phyloP scores from a whole-genome alignment of 2,797 vertebrate genomes.

The Sebastiscus tertius region DNA sequence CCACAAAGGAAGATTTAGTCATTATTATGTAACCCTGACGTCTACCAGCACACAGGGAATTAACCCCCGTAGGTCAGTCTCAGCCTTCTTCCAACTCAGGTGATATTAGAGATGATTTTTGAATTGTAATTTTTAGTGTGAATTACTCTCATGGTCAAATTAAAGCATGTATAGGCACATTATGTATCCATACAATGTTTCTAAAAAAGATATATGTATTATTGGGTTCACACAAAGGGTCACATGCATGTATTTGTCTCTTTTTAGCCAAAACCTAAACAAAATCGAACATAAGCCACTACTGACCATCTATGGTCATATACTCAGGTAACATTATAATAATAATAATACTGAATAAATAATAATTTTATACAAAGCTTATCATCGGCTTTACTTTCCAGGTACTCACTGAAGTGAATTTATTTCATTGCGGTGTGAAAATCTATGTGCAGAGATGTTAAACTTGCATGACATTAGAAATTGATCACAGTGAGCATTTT shows the following conservation, averaged over 20 bases:
- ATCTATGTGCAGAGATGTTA: not conserved
- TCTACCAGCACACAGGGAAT: not conserved
- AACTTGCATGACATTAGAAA: not conserved
- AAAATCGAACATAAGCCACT: not conserved
- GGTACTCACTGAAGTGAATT: not conserved
- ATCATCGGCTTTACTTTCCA: too few relatives aligned
- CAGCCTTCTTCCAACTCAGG: not conserved
- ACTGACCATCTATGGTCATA: too few relatives aligned
- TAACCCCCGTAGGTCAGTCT: not conserved
- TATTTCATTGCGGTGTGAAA: not conserved
- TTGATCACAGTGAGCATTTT: not conserved
- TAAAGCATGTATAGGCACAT: too few relatives aligned
- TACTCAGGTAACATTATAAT: too few relatives aligned
- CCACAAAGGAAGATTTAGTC: not conserved
- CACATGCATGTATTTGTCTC: not conserved
- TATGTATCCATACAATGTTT: too few relatives aligned
- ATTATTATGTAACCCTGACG: not conserved
- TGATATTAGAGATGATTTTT: not conserved
- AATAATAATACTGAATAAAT: too few relatives aligned
- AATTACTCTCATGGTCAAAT: too few relatives aligned
- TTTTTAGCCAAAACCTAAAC: not conserved
- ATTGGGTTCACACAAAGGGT: too few relatives aligned
- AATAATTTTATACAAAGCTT: too few relatives aligned
- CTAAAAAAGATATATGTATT: too few relatives aligned
- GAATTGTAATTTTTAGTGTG: too few relatives aligned